Evolutionary conservation across 2,888 invertebrate genomes (phyloP), one percentile per base, ranked within the genome.

Genomic region (Leptopterna dolabrata): DNA sequence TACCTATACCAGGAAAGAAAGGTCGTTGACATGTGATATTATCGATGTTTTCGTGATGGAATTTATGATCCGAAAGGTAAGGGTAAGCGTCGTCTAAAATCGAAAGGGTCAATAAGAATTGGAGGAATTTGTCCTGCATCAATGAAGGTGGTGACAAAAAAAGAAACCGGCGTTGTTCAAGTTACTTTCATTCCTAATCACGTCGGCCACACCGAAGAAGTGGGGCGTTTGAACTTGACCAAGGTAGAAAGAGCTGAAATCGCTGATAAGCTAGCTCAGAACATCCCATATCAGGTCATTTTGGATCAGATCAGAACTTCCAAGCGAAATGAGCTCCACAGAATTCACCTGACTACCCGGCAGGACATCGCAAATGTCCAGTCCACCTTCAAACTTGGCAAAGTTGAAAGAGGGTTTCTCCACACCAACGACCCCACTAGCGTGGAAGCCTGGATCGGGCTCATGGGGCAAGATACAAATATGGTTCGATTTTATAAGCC

Each of bases 401-500:
- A 80, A 13, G 29, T 19, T 19, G 45, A 43, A 36, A 29, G n/a
- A 11, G 45, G n/a, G 43, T 47, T 41, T 24, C 80, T 45, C 19
- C 19, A 36, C 11, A n/a, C n/a, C n/a, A 43, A 80, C n/a, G 27
- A 45, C 45, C 24, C 6, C 36, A 30, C 76, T 7, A 76, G 76
- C 76, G 30, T 76, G n/a, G 76, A 76, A 41, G n/a, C 80, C 41
- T 80, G 80, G 80, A 43, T 80, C n/a, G 9, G 11, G 19, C 27
- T 19, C 2, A 45, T 80, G 47, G 45, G 4, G 16, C 16, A 27
- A 43, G 30, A 47, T 45, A 9, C 76, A 29, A 36, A 87, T 81
- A 13, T 81, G 16, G 63, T 87, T n/a, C 41, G 63, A 55, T 80
- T 80, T 41, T 90, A 90, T 81, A 90, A 90, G 83, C 88, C 89